Conservation (phyloP, 2,797 vertebrate species). For the Lycodopsis pacificus region DNA sequence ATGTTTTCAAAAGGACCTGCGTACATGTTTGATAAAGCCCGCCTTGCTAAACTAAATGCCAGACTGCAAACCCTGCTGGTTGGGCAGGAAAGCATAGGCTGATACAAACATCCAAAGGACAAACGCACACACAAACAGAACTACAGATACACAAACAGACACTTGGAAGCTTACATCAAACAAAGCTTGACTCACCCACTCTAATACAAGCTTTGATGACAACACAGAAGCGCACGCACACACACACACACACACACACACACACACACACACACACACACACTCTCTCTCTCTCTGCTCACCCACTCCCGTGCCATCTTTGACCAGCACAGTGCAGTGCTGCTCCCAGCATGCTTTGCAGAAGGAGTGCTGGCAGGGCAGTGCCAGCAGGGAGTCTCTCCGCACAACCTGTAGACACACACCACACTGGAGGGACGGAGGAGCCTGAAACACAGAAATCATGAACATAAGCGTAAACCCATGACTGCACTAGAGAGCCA, state of each 20-base stretch:
- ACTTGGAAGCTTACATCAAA: neutral
- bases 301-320: conserved; percentile 98
- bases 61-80: too few relatives aligned
- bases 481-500: neutral
- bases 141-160: conserved; percentile 12
- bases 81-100: too few relatives aligned
- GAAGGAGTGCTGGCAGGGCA: conserved; percentile 98
- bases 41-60: too few relatives aligned
- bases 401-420: conserved; percentile 98
- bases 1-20: neutral
- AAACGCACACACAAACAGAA: neutral
- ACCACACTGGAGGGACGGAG: conserved; percentile 94
- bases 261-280: neutral
- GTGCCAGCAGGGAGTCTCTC: conserved; percentile 92
- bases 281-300: conserved; percentile 70
- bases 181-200: conserved; percentile 43
- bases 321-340: conserved; percentile 97
- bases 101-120: too few relatives aligned
- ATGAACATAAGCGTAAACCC: neutral
- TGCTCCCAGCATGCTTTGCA: conserved; percentile 99
- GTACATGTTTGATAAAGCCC: too few relatives aligned
- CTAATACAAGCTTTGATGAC: conserved; percentile 38
- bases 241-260: neutral
- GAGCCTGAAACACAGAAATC: conserved; percentile 74
- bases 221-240: neutral